A percentile compares a stretch with the other conserved stretches of the same genome.
Evolutionary conservation across 2,888 invertebrate genomes (phyloP).

Genomic region (Pristionchus mayeri): DNA sequence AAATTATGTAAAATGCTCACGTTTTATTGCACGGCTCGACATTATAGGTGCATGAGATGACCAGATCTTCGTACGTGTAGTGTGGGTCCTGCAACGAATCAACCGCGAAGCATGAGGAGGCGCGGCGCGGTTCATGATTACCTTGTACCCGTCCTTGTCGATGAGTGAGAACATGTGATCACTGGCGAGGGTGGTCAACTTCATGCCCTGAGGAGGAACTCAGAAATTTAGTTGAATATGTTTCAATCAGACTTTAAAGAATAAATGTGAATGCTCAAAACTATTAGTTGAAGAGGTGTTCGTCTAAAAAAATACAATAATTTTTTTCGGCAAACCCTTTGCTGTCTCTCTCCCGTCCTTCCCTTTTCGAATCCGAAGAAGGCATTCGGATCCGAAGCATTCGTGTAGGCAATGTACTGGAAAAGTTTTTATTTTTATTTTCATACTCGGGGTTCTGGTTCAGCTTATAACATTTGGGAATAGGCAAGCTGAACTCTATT

Average conservation of each 20-base stretch:
- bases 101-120: not conserved
- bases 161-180: constrained; percentile 23
- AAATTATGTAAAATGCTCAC: constrained; percentile 50
- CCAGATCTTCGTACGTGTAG: constrained; percentile 69
- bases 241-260: not conserved
- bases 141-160: not conserved
- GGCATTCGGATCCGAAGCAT: not conserved
- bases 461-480: too few species aligned
- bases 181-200: constrained; percentile 29
- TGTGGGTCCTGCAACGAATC: constrained; percentile 49
- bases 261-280: not conserved
- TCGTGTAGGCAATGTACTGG: constrained; percentile 1
- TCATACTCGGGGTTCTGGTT: too few species aligned
- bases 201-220: not conserved
- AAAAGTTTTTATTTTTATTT: too few species aligned
- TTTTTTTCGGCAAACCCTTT: constrained; percentile 33
- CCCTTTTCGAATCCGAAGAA: constrained; percentile 40
- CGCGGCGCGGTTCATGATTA: not conserved
- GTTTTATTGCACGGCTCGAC: constrained; percentile 66
- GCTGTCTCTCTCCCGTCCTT: constrained; percentile 29
- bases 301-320: not conserved
- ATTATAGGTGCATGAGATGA: constrained; percentile 73
- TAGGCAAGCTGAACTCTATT: too few species aligned
- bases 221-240: not conserved
- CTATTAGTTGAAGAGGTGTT: not conserved